These are phyloP conservation scores for Alethe castanea DNA, from an alignment of 2,113 vertebrate species.

Conservation along the genomic window DNA sequence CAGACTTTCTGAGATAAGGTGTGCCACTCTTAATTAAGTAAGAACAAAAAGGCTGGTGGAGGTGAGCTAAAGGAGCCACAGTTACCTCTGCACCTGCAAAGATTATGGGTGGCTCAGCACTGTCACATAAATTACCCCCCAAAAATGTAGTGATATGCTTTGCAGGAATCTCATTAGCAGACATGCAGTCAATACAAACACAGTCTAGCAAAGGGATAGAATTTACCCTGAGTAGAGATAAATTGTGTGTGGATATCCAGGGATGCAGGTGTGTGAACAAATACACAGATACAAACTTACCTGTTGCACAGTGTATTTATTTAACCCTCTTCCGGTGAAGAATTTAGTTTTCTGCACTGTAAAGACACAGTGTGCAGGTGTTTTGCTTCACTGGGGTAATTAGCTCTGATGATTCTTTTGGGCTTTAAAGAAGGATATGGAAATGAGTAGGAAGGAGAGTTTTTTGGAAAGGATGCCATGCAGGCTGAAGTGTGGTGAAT, in stretches of 20 bases:
- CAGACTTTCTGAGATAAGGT: background rate
- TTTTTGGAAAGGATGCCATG: background rate
- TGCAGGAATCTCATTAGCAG: background rate
- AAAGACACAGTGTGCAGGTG: background rate
- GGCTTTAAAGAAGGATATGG: background rate
- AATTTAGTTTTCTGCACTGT: background rate
- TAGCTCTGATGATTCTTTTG: background rate
- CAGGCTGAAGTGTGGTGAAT: background rate
- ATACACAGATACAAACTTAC: background rate
- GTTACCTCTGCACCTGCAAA: background rate
- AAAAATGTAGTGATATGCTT: background rate
- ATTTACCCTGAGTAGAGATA: background rate
- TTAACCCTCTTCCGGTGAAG: background rate
- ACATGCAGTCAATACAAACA: background rate
- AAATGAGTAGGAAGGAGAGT: background rate
- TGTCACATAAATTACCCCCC: rapidly evolving
- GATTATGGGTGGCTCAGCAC: rapidly evolving
- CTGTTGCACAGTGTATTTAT: background rate
- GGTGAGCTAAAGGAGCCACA: background rate
- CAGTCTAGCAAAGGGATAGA: background rate
- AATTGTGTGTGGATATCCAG: background rate
- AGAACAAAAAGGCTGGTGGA: background rate
- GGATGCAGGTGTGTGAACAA: background rate
- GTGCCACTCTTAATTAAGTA: background rate
- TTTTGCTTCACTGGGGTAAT: background rate